Percentiles rank a stretch among this genome's conserved stretches.
phyloP scores from a whole-genome alignment of 2,797 vertebrate species.

The Podarcis lilfordi region DNA sequence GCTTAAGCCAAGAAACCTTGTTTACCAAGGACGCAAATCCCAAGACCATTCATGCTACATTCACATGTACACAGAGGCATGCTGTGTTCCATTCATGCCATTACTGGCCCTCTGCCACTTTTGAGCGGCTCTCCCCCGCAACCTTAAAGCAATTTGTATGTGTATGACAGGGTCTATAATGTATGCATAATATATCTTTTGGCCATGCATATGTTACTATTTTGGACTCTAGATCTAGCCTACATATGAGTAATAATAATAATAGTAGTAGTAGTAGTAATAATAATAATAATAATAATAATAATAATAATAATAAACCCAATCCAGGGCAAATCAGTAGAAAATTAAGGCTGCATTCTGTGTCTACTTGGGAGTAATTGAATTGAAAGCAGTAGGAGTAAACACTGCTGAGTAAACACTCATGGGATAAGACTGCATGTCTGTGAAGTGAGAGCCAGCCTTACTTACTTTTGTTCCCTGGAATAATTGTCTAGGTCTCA shows the following conservation, averaged over 20 bases:
- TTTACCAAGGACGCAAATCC: not conserved
- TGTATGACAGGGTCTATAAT: not conserved
- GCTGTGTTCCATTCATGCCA: not conserved
- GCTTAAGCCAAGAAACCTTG: constrained; percentile 19
- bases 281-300: too few relatives aligned
- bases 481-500: too few relatives aligned
- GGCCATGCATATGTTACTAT: not conserved
- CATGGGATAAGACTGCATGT: not conserved
- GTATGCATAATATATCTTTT: not conserved
- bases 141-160: not conserved
- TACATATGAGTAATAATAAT: not conserved
- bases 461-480: not conserved
- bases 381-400: not conserved
- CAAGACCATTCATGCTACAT: not conserved
- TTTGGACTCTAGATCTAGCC: not conserved
- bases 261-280: too few relatives aligned
- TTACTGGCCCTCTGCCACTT: not conserved
- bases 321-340: not conserved
- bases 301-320: too few relatives aligned
- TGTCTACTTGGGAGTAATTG: not conserved
- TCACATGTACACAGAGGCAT: not conserved
- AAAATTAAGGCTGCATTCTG: not conserved
- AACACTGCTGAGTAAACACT: not conserved
- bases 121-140: not conserved
- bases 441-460: not conserved